Evolutionary conservation across 2,113 vertebrate species (phyloP).

Genomic region (Cariama cristata): DNA sequence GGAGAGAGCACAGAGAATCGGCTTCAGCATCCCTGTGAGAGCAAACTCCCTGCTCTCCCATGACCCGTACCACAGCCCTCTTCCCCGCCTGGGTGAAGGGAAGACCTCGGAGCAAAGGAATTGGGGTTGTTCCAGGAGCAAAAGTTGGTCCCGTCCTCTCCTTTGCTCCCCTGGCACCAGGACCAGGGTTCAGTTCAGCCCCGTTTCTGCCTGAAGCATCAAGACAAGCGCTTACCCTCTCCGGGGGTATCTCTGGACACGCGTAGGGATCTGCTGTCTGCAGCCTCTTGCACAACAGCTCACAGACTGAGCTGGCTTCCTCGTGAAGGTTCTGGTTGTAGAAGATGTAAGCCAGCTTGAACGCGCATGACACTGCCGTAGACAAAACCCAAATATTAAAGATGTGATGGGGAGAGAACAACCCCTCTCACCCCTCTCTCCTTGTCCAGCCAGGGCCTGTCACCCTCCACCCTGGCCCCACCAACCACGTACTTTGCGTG

Average conservation of each 20-base stretch:
- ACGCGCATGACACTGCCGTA: conserved; percentile 78
- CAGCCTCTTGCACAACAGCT: conserved; percentile 80
- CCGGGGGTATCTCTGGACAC: conserved; percentile 70
- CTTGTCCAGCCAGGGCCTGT: rapidly evolving
- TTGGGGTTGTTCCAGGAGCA: rapidly evolving
- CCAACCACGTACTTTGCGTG: rapidly evolving
- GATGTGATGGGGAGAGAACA: rapidly evolving
- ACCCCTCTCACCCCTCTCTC: too few relatives aligned
- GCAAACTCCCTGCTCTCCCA: neutral
- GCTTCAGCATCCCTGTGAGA: rapidly evolving
- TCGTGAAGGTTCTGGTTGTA: conserved; percentile 81
- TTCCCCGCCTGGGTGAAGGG: rapidly evolving
- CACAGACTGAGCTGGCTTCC: conserved; percentile 77
- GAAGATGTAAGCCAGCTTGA: conserved; percentile 85
- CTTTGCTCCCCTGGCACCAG: too few relatives aligned
- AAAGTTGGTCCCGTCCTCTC: neutral
- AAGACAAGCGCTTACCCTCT: conserved; percentile 72
- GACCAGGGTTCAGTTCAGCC: too few relatives aligned
- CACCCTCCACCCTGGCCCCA: neutral
- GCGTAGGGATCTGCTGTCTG: conserved; percentile 21
- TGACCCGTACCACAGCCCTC: rapidly evolving
- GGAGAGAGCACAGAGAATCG: neutral
- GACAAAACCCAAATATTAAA: neutral
- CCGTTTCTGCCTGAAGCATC: neutral
- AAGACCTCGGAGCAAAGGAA: neutral